These are phyloP conservation scores for Chloroceryle inda DNA, from an alignment of 2,797 vertebrate species.

Conservation along the genomic window DNA sequence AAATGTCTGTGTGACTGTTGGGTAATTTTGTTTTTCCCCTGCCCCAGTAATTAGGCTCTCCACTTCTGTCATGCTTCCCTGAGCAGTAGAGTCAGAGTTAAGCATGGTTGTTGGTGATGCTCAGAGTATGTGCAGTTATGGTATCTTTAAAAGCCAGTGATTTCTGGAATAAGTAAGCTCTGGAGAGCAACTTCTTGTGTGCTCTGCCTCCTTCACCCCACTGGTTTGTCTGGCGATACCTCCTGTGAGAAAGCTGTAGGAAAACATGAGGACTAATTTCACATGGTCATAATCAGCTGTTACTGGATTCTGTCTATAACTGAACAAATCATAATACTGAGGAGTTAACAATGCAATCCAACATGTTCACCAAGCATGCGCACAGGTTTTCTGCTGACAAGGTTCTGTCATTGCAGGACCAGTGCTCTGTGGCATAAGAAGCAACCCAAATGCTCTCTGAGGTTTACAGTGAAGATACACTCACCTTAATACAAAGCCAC, in stretches of 20 bases:
- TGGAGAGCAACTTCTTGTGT: background rate
- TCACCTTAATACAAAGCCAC: background rate
- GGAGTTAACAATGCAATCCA: background rate
- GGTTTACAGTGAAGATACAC: background rate
- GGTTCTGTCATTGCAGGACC: background rate
- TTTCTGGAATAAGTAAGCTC: background rate
- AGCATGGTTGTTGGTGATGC: background rate
- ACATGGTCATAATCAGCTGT: background rate
- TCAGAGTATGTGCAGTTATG: rapidly evolving
- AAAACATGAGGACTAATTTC: background rate
- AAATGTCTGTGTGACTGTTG: background rate
- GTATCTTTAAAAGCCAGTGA: background rate
- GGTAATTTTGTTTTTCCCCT: background rate
- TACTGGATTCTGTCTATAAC: background rate
- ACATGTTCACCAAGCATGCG: background rate
- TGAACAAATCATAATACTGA: background rate
- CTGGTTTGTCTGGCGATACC: rapidly evolving
- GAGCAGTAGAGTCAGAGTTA: background rate
- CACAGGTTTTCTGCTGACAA: background rate
- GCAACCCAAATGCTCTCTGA: background rate
- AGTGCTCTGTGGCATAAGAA: background rate
- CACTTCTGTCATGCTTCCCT: background rate
- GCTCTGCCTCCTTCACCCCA: background rate
- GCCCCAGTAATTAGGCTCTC: background rate
- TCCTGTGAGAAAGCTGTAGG: background rate